Conservation (phyloP, 2,797 vertebrate species). For the Tiaroga cobitis region DNA sequence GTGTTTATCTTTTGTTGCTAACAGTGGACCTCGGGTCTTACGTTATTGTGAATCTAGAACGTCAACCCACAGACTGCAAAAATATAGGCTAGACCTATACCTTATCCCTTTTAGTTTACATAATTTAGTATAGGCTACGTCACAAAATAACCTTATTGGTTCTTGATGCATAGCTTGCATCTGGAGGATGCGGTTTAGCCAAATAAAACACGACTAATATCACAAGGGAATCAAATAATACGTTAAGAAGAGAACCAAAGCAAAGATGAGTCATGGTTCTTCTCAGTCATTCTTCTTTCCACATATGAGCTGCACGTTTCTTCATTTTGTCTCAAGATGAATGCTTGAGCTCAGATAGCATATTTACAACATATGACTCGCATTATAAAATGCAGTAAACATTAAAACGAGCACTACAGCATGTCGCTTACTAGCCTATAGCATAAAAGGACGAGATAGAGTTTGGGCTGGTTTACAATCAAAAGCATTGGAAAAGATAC, state of each 20-base stretch:
- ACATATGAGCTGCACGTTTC: slow-evolving; percentile 47
- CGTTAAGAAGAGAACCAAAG: slow-evolving; percentile 1
- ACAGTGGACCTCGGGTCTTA: neutral
- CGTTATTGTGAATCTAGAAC: neutral
- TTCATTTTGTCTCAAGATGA: slow-evolving; percentile 60
- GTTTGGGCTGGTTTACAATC: neutral
- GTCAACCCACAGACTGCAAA: neutral
- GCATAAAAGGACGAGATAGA: neutral
- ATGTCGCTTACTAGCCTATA: slow-evolving; percentile 3
- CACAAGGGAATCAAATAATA: neutral
- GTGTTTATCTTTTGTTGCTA: neutral
- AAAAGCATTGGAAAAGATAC: neutral
- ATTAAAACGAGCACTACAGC: slow-evolving; percentile 41
- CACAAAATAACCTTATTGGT: neutral
- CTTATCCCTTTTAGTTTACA: slow-evolving; percentile 20
- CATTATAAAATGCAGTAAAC: slow-evolving; percentile 59
- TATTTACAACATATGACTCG: slow-evolving; percentile 77
- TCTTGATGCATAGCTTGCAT: neutral
- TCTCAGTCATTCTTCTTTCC: slow-evolving; percentile 30
- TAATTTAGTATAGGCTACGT: neutral
- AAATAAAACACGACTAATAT: slow-evolving; percentile 7
- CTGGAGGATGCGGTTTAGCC: slow-evolving; percentile 14
- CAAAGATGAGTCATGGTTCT: slow-evolving; percentile 10
- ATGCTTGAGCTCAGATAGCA: slow-evolving; percentile 61
- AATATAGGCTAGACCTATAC: neutral